Evolutionary conservation across 2,888 invertebrate species (phyloP).

Genomic region (Amblyjoppa fuscipennis): DNA sequence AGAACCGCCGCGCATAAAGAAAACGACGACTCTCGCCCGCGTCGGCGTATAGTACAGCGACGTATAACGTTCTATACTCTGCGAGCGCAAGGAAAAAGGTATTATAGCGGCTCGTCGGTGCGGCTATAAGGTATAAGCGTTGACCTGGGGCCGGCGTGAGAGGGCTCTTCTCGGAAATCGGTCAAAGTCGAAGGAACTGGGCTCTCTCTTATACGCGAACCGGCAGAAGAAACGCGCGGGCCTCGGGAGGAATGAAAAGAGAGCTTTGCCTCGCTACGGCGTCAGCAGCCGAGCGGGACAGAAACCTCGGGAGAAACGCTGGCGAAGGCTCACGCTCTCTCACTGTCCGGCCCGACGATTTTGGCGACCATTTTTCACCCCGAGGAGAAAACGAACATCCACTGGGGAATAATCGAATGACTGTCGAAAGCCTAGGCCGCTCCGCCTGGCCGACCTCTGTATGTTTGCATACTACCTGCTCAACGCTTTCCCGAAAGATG

Average conservation of each 20-base stretch:
- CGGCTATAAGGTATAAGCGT: slow-evolving; percentile 53
- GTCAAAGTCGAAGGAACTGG: slow-evolving; percentile 66
- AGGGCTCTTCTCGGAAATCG: slow-evolving; percentile 78
- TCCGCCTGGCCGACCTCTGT: neutral
- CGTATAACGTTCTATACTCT: neutral
- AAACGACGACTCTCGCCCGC: slow-evolving; percentile 27
- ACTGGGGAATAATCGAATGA: neutral
- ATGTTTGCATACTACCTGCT: slow-evolving; percentile 68
- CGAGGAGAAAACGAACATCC: neutral
- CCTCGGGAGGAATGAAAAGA: slow-evolving; percentile 48
- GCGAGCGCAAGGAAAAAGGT: slow-evolving; percentile 55
- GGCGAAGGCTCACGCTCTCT: slow-evolving; percentile 7
- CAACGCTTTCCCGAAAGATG: slow-evolving; percentile 50
- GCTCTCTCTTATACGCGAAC: slow-evolving; percentile 40
- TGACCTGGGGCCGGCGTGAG: slow-evolving; percentile 66
- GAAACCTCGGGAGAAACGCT: slow-evolving; percentile 21
- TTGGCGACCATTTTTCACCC: slow-evolving; percentile 8
- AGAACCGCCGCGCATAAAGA: slow-evolving; percentile 16
- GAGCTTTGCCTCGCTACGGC: neutral
- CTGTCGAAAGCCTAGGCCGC: neutral
- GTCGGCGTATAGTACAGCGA: slow-evolving; percentile 24
- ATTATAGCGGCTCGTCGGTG: slow-evolving; percentile 50
- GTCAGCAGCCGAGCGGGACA: slow-evolving; percentile 32
- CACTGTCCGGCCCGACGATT: neutral
- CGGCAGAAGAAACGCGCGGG: slow-evolving; percentile 33